Base-by-base conservation (phyloP, 2,113 vertebrate species). In the Ceyx margarethae region DNA sequence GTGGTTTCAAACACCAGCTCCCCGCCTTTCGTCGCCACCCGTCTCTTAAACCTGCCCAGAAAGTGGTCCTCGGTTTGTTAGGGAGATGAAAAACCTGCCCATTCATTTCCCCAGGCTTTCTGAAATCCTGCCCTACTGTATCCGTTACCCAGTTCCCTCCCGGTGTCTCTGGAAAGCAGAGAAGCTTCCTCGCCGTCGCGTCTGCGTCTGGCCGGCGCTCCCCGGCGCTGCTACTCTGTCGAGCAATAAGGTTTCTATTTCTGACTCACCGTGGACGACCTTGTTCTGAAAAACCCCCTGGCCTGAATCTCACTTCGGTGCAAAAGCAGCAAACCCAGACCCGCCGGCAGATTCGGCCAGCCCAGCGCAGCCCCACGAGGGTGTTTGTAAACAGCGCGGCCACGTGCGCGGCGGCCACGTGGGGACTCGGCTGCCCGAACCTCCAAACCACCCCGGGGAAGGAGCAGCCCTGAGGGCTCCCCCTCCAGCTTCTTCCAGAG, bases 331-430 rank as follows among this genome's bases (percentile, higher is more conserved):
- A 79, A 92, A 93, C 40, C 31, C 5, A 0, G 81, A 43, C 5
- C 11, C 42, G 33, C 28, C 64, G 21, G 18, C 53, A 42, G 88
- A n/a, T 77, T 69, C 81, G 45, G 2, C 46, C 31, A 33, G 57
- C 33, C 40, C n/a, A 2, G 15, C 33, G 2, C 2, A 68, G 60
- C 45, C 37, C 45, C 4, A 31, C 90, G 78, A 79, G 13, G 7
- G 69, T 96, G 97, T 97, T 97, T 97, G 94, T 97, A 97, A 98
- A 97, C 73, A 97, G 83, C 2, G 1, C 0, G 22, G 90, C 95
- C 97, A 96, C 2, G 83, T 89, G 94, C 81, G 9, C 3, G 0
- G 7, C 1, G 58, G 61, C 94, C 95, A 94, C 21, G 21, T 96
- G 94, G 80, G 76, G 64, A 4, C 71, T 81, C 1, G 1, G 42